A percentile compares a stretch with the other conserved stretches of the same genome.
These are phyloP conservation scores for Parotocinclus haroldoi DNA, from an alignment of 2,797 vertebrate genomes.

Conservation along the genomic window DNA sequence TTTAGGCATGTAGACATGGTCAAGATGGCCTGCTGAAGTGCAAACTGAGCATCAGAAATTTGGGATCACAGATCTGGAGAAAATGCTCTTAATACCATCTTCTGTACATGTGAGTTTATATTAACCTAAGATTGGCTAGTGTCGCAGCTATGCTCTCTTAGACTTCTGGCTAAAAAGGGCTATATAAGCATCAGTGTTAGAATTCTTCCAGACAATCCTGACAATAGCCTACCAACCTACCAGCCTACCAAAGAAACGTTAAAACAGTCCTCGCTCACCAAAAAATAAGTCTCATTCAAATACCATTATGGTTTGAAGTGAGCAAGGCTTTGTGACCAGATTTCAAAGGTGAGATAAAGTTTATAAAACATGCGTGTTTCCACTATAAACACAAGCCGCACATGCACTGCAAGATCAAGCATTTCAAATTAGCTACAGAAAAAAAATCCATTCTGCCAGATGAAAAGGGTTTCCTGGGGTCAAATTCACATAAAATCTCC, in stretches of 20 bases:
- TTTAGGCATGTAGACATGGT: too few species aligned
- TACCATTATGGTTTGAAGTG: conserved; percentile 32
- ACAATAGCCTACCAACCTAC: too few species aligned
- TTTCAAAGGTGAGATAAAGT: conserved; percentile 55
- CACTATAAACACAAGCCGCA: conserved; percentile 41
- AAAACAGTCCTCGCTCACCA: background rate
- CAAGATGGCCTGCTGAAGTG: too few species aligned
- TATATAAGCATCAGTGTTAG: too few species aligned
- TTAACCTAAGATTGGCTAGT: too few species aligned
- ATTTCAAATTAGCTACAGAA: conserved; percentile 54
- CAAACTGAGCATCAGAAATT: too few species aligned
- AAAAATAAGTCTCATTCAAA: conserved; percentile 14
- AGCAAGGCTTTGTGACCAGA: conserved; percentile 28
- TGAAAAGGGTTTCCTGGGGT: conserved; percentile 62
- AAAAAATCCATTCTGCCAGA: conserved; percentile 54
- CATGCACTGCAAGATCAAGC: conserved; percentile 53
- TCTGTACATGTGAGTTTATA: too few species aligned
- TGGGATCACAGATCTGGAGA: too few species aligned
- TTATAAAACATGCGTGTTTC: conserved; percentile 49
- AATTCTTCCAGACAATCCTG: too few species aligned
- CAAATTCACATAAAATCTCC: conserved; percentile 60
- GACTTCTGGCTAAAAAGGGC: too few species aligned
- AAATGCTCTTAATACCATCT: too few species aligned
- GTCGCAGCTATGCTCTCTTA: too few species aligned
- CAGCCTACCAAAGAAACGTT: background rate